Evolutionary conservation across 2,888 invertebrate species (phyloP), one percentile per base, ranked within the genome.

Genomic region (Oxyteleia sp.): DNA sequence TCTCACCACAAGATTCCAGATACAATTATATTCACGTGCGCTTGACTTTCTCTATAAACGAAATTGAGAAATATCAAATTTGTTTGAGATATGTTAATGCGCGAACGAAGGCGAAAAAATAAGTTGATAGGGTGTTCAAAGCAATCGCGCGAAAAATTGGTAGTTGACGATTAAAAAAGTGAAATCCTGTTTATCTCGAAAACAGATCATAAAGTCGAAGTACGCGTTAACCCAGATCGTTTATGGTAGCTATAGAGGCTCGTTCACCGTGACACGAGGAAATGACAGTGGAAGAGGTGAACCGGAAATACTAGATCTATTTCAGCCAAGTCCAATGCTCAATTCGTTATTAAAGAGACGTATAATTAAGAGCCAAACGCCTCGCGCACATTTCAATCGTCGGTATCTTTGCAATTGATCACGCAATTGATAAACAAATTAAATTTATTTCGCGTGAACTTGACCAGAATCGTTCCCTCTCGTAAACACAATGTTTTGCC

Each of bases 201-300:
- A 71, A 55, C 61, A 72, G 53, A 63, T 45, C 20, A 18, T 38
- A 55, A 64, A 83, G 71, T 75, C 61, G 68, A 83, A 75, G 84
- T 85, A 66, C 85, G 74, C 84, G 80, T 88, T 88, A 86, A 88
- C 86, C 87, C 85, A 86, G 83, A 85, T 85, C 64, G 53, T 78
- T 86, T 84, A 85, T 86, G 84, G 79, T 47, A 47, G 63, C 71
- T 79, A 72, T 72, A 80, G 81, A 81, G 72, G 72, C 86, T 83
- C 80, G 86, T 83, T 88, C 82, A 61, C 87, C 88, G 80, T 88
- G 88, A 87, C 85, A 87, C 85, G 63, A 83, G 84, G 61, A 84
- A 84, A 85, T 85, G 78, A 68, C 74, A 74, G 75, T 76, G 49
- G 61, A 79, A 61, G 80, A 72, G 81, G 80, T 78, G 83, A 85